phyloP scores from a whole-genome alignment of 2,797 vertebrate genomes.

The Melanotaenia pygmaea region DNA sequence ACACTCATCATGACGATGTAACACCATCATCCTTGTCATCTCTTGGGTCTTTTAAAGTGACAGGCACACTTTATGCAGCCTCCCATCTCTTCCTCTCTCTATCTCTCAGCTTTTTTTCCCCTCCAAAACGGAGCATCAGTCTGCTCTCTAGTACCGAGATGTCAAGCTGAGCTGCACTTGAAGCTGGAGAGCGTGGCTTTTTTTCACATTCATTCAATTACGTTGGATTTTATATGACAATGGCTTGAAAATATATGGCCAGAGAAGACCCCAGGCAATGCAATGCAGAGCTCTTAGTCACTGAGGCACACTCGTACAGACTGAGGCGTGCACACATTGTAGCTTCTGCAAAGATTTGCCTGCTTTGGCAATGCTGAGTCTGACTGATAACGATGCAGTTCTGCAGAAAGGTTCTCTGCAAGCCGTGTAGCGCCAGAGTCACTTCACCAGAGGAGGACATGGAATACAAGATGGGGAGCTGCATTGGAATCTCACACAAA shows the following conservation, averaged over 20 bases:
- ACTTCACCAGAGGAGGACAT: conserved; percentile 86
- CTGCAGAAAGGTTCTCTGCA: conserved; percentile 84
- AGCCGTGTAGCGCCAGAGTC: conserved; percentile 84
- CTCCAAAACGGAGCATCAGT: conserved; percentile 54
- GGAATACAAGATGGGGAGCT: conserved; percentile 89
- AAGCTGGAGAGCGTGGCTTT: conserved; percentile 42
- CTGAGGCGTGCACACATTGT: conserved; percentile 52
- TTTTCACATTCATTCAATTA: conserved; percentile 45
- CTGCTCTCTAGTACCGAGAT: conserved; percentile 50
- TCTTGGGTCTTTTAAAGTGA: conserved; percentile 67
- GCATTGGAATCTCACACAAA: conserved; percentile 82
- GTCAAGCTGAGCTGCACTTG: conserved; percentile 47
- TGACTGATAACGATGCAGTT: conserved; percentile 83
- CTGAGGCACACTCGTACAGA: conserved; percentile 51
- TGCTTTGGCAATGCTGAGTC: conserved; percentile 76
- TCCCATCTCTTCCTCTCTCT: conserved; percentile 45
- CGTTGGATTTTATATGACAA: conserved; percentile 70
- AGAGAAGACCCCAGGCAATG: conserved; percentile 57
- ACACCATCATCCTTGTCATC: conserved; percentile 35
- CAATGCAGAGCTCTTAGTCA: conserved; percentile 59
- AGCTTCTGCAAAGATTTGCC: conserved; percentile 65
- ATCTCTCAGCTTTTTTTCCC: conserved; percentile 53
- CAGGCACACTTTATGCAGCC: conserved; percentile 50
- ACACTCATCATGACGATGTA: conserved; percentile 15
- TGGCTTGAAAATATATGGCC: conserved; percentile 71